phyloP scores from a whole-genome alignment of 2,888 invertebrate genomes.

The Syrista parreyssii region DNA sequence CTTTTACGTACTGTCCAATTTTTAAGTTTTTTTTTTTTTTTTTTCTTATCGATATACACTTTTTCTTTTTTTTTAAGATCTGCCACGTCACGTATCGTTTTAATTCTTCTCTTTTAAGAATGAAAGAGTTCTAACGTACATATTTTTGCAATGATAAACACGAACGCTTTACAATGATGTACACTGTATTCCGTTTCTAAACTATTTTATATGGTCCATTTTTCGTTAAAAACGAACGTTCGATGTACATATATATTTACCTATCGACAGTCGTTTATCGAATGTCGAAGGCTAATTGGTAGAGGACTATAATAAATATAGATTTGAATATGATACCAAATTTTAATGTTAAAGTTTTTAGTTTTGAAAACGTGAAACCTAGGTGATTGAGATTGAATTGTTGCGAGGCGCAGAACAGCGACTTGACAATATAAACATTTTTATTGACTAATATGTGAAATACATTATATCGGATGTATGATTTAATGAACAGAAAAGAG shows the following conservation, averaged over 20 bases:
- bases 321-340: not conserved
- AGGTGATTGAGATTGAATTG: not conserved
- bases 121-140: conserved; percentile 1
- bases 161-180: not conserved
- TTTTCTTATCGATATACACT: not conserved
- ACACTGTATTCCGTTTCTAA: not conserved
- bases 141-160: not conserved
- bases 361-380: conserved; percentile 1
- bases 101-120: not conserved
- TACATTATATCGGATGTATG: not conserved
- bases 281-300: not conserved
- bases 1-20: not conserved
- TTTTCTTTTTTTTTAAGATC: not conserved
- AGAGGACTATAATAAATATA: conserved; percentile 10
- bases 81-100: not conserved
- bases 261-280: not conserved
- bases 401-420: not conserved
- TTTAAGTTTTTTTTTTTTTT: not conserved
- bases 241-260: not conserved
- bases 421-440: not conserved
- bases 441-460: not conserved
- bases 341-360: conserved; percentile 1
- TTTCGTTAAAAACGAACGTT: not conserved
- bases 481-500: not conserved
- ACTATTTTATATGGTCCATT: not conserved